Evolutionary conservation across 2,113 vertebrate species (phyloP).

Genomic region (Eulemur rufifrons): DNA sequence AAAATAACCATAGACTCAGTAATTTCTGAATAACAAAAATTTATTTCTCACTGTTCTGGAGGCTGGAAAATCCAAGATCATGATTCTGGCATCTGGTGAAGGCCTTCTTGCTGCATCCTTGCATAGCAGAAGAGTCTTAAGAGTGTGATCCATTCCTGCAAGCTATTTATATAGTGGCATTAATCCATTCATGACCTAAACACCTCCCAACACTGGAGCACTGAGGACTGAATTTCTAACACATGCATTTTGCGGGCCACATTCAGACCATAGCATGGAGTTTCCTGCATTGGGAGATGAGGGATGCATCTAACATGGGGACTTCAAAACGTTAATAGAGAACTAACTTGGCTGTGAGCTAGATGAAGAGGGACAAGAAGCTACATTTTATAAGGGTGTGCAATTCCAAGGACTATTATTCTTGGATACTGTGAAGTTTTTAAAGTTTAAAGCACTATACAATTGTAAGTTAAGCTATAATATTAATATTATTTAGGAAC

Average conservation of each 20-base stretch:
- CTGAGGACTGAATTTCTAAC: not conserved
- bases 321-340: not conserved
- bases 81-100: not conserved
- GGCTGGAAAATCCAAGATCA: not conserved
- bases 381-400: not conserved
- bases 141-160: not conserved
- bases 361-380: not conserved
- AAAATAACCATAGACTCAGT: not conserved
- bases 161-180: not conserved
- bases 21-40: not conserved
- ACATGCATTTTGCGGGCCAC: not conserved
- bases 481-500: slow-evolving; percentile 1
- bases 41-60: not conserved
- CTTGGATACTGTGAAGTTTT: not conserved
- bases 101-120: not conserved
- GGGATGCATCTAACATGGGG: not conserved
- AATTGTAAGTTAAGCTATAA: not conserved
- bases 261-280: not conserved
- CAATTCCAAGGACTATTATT: not conserved
- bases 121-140: not conserved
- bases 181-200: not conserved
- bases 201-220: not conserved
- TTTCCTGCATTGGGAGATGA: not conserved
- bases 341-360: not conserved
- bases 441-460: not conserved